Conservation (phyloP, 2,113 vertebrate species). For the Peucedramus taeniatus region DNA sequence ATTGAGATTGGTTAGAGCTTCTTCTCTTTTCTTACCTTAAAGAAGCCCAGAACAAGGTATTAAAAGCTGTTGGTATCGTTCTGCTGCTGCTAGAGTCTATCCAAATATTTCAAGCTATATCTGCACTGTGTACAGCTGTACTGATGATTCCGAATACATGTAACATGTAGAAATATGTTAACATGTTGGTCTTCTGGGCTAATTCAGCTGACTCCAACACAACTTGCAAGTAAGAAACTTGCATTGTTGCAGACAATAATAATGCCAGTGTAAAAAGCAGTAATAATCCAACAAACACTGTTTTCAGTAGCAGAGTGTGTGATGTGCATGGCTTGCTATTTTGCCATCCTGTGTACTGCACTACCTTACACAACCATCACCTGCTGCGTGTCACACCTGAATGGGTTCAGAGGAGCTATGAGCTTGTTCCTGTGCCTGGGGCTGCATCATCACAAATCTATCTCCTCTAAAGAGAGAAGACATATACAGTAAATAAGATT, state of each 20-base stretch:
- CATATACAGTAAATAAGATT: not conserved
- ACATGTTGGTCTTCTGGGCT: rapidly evolving
- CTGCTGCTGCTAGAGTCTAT: not conserved
- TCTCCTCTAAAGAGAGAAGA: not conserved
- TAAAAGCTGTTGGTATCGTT: not conserved
- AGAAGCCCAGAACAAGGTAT: not conserved
- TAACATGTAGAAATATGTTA: not conserved
- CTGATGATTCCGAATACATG: rapidly evolving
- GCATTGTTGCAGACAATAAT: not conserved
- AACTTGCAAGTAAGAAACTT: not conserved
- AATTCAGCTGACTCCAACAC: not conserved
- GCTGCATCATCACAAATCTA: not conserved
- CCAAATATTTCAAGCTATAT: not conserved
- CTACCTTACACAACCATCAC: not conserved
- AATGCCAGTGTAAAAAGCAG: not conserved
- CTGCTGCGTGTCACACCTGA: not conserved
- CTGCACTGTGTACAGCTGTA: not conserved
- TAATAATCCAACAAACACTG: not conserved
- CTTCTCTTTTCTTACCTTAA: not conserved
- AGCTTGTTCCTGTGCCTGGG: not conserved
- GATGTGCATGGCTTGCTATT: not conserved
- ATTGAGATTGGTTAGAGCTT: not conserved
- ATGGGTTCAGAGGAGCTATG: not conserved
- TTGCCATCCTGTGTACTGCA: rapidly evolving
- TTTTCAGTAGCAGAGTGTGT: not conserved